Conservation (phyloP, 2,888 invertebrate genomes). For the Phyllotreta cruciferae region DNA sequence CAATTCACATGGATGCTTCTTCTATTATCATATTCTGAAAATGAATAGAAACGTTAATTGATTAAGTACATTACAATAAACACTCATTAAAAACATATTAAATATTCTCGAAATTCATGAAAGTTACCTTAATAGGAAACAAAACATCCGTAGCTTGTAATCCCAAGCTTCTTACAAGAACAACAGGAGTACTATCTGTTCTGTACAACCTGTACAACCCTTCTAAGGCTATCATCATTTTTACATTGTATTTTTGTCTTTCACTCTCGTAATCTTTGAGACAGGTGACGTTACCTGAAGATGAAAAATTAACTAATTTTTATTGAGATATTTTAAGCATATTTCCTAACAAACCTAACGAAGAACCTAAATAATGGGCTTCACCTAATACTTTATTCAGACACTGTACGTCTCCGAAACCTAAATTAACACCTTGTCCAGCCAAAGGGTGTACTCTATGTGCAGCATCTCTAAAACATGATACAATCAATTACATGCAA, state of each 20-base stretch:
- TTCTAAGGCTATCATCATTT: slow-evolving; percentile 87
- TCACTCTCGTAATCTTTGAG: slow-evolving; percentile 83
- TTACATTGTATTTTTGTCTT: slow-evolving; percentile 86
- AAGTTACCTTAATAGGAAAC: slow-evolving; percentile 73
- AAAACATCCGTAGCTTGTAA: slow-evolving; percentile 81
- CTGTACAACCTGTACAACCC: slow-evolving; percentile 85
- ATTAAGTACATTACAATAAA: too few species aligned
- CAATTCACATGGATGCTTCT: too few species aligned
- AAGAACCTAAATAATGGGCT: slow-evolving; percentile 75
- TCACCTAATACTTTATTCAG: slow-evolving; percentile 76
- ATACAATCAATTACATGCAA: too few species aligned
- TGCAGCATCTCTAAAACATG: slow-evolving; percentile 74
- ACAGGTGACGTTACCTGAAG: slow-evolving; percentile 70
- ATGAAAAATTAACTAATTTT: neutral
- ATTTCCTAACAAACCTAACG: slow-evolving; percentile 70
- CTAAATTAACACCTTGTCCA: slow-evolving; percentile 97
- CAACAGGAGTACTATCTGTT: slow-evolving; percentile 74
- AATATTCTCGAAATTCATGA: too few species aligned
- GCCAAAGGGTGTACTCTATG: slow-evolving; percentile 95
- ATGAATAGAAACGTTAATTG: too few species aligned
- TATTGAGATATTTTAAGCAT: neutral
- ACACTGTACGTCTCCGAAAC: slow-evolving; percentile 88
- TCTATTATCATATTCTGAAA: too few species aligned
- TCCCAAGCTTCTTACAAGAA: slow-evolving; percentile 82
- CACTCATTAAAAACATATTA: too few species aligned